Evolutionary conservation across 1,140 invertebrate genomes (phyloP).

Genomic region (Halotydeus destructor): DNA sequence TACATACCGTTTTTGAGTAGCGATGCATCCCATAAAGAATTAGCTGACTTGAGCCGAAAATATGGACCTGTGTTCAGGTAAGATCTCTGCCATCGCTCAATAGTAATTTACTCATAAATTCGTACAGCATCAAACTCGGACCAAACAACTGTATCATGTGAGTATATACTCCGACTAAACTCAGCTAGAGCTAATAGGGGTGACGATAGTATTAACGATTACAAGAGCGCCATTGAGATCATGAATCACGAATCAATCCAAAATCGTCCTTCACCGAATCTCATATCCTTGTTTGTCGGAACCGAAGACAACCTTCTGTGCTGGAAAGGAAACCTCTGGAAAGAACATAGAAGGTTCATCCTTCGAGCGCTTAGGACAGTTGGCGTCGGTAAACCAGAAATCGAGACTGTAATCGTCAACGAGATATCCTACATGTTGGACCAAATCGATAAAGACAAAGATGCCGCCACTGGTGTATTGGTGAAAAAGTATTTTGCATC

Average conservation of each 20-base stretch:
- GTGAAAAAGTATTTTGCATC: conserved; percentile 13
- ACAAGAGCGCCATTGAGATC: too few species aligned
- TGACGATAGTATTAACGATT: too few species aligned
- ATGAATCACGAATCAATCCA: too few species aligned
- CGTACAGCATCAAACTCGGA: too few species aligned
- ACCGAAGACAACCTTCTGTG: too few species aligned
- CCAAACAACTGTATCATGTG: too few species aligned
- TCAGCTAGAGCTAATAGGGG: too few species aligned
- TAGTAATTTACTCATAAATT: too few species aligned
- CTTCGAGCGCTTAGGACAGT: conserved; percentile 41
- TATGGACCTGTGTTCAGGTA: conserved; percentile 16
- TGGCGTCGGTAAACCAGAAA: conserved; percentile 38
- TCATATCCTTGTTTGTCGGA: too few species aligned
- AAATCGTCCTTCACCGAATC: too few species aligned
- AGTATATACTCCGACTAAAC: too few species aligned
- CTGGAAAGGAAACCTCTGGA: conserved; percentile 41
- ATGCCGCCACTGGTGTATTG: conserved; percentile 1
- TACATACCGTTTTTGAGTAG: conserved; percentile 16
- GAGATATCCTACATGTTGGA: not conserved
- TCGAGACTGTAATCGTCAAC: conserved; percentile 22
- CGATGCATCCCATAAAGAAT: conserved; percentile 10
- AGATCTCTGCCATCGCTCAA: too few species aligned
- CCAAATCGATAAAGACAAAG: not conserved
- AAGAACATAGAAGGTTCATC: conserved; percentile 55
- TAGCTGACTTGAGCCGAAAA: conserved; percentile 12